Conservation (phyloP, 1,140 invertebrate genomes). For the Linepithema humile region DNA sequence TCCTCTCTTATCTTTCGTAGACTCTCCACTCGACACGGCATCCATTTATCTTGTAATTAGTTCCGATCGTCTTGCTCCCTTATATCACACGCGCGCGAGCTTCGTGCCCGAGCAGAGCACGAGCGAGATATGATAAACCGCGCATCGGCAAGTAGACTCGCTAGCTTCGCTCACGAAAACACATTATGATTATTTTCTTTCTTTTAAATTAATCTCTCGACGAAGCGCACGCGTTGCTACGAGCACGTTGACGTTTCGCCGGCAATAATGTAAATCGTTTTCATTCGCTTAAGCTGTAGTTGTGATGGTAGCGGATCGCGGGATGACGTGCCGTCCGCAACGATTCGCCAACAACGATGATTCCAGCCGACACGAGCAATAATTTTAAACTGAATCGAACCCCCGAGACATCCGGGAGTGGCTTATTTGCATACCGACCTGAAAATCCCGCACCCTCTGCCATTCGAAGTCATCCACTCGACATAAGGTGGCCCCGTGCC, state of each 20-base stretch:
- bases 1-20: conserved; percentile 60
- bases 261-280: conserved; percentile 48
- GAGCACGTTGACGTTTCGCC: not conserved
- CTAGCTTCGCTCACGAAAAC: not conserved
- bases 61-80: conserved; percentile 61
- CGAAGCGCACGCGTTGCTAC: not conserved
- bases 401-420: conserved; percentile 80
- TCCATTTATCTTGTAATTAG: conserved; percentile 72
- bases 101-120: not conserved
- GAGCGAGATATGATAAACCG: not conserved
- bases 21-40: conserved; percentile 38
- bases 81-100: conserved; percentile 33
- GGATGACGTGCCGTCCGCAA: conserved; percentile 52
- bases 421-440: conserved; percentile 82
- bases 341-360: conserved; percentile 71
- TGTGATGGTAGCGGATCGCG: not conserved
- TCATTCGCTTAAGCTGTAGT: not conserved
- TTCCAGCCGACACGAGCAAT: conserved; percentile 73
- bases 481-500: conserved; percentile 75
- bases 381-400: conserved; percentile 81
- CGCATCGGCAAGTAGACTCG: not conserved
- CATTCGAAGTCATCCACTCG: conserved; percentile 76
- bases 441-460: conserved; percentile 80
- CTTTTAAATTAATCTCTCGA: not conserved
- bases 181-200: not conserved